These are phyloP conservation scores for Lichenostomus cassidix DNA, from an alignment of 2,113 vertebrate genomes.

Conservation along the genomic window DNA sequence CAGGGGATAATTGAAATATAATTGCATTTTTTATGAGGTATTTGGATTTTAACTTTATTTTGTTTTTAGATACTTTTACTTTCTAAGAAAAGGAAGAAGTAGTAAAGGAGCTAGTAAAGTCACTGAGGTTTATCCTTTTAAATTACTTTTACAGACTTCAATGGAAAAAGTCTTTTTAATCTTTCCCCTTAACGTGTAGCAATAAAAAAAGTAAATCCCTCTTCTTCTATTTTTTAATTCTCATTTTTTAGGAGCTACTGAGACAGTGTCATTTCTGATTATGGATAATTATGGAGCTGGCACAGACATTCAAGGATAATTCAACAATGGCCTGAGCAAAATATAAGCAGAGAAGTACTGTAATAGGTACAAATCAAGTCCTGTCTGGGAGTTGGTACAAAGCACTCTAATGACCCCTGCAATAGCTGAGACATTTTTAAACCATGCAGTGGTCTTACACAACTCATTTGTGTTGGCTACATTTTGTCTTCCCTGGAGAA, in stretches of 20 bases:
- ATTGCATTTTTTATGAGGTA: background rate
- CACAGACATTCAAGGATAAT: background rate
- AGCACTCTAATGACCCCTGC: background rate
- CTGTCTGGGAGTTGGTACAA: background rate
- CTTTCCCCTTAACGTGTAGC: background rate
- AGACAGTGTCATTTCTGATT: background rate
- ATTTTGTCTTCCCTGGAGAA: background rate
- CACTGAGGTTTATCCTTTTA: background rate
- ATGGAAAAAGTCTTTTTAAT: background rate
- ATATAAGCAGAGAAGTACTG: background rate
- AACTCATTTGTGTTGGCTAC: background rate
- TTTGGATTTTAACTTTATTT: background rate
- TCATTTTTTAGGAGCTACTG: background rate
- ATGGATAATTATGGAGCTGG: background rate
- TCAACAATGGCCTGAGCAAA: background rate
- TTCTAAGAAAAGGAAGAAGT: background rate
- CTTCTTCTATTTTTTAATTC: background rate
- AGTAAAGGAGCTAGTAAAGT: background rate
- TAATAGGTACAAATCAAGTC: background rate
- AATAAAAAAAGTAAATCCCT: background rate
- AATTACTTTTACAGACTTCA: background rate
- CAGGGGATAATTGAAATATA: background rate
- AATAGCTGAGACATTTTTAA: background rate
- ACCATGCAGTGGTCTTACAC: background rate
- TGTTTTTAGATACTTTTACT: background rate